Percentiles rank a stretch among this genome's conserved stretches.
These are phyloP conservation scores for Drosophila teissieri DNA, from an alignment of 1,140 invertebrate genomes.

Conservation along the genomic window DNA sequence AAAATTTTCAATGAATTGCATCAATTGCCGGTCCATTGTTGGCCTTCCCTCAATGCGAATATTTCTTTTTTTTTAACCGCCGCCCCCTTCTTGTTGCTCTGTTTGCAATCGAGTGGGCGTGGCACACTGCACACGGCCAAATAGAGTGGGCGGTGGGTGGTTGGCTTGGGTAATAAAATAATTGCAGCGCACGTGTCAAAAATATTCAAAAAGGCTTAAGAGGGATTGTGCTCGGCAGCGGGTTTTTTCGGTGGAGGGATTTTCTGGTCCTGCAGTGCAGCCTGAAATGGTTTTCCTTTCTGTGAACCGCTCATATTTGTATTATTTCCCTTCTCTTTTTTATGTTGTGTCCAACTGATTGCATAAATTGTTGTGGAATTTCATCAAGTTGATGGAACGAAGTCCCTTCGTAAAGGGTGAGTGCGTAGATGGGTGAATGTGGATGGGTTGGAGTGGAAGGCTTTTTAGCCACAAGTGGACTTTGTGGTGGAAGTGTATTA, in stretches of 20 bases:
- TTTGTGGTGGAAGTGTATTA: neutral
- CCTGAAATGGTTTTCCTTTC: slow-evolving; percentile 42
- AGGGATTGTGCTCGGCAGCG: slow-evolving; percentile 26
- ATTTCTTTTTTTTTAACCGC: slow-evolving; percentile 13
- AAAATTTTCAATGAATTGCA: slow-evolving; percentile 82
- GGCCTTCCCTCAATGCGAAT: slow-evolving; percentile 16
- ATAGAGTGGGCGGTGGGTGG: slow-evolving; percentile 17
- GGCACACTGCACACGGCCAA: slow-evolving; percentile 51
- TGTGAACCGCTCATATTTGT: slow-evolving; percentile 27
- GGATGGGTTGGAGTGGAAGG: slow-evolving; percentile 1
- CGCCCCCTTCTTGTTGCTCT: slow-evolving; percentile 14
- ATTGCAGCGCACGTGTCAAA: slow-evolving; percentile 83
- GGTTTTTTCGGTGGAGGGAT: slow-evolving; percentile 1
- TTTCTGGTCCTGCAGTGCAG: slow-evolving; percentile 30
- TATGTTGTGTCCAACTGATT: slow-evolving; percentile 69
- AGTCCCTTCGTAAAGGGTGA: slow-evolving; percentile 9
- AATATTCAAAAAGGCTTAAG: slow-evolving; percentile 84
- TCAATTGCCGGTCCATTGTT: slow-evolving; percentile 80
- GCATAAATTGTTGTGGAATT: slow-evolving; percentile 82
- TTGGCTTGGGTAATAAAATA: slow-evolving; percentile 78
- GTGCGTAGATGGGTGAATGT: neutral
- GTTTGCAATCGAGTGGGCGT: slow-evolving; percentile 68
- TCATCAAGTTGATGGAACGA: slow-evolving; percentile 42
- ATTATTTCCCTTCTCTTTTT: slow-evolving; percentile 32
- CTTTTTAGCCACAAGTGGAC: neutral